Conservation (phyloP, 2,113 vertebrate species). For the Sarotherodon lohbergeri region DNA sequence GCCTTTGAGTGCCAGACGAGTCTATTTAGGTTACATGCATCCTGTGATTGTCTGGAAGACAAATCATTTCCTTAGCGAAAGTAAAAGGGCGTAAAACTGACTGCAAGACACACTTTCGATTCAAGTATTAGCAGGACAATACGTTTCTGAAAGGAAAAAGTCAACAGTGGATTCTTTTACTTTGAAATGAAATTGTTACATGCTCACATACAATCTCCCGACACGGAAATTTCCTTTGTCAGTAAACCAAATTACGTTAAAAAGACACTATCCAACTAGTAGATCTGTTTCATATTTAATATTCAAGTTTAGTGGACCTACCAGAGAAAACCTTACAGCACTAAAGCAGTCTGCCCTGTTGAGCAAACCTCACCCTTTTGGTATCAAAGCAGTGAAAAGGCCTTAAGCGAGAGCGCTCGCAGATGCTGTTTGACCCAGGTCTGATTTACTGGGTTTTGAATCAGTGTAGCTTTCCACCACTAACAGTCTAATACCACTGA, state of each 20-base stretch:
- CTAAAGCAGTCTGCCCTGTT: neutral
- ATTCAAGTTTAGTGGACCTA: neutral
- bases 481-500: neutral
- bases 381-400: neutral
- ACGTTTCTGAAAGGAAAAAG: fast-evolving
- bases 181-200: neutral
- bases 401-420: neutral
- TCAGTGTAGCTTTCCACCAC: neutral
- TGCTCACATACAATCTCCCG: neutral
- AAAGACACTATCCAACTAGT: neutral
- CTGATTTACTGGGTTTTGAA: neutral
- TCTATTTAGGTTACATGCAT: neutral
- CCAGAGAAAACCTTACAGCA: neutral
- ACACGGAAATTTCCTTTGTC: neutral
- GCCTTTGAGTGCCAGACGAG: neutral
- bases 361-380: neutral
- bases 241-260: neutral
- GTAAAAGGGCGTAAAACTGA: neutral
- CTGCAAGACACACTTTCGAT: neutral
- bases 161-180: neutral
- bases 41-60: neutral
- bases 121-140: neutral
- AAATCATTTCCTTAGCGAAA: neutral
- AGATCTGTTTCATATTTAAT: neutral
- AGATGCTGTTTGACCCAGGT: neutral